Conservation (phyloP, 2,888 invertebrate species). For the Philonicus albiceps region DNA sequence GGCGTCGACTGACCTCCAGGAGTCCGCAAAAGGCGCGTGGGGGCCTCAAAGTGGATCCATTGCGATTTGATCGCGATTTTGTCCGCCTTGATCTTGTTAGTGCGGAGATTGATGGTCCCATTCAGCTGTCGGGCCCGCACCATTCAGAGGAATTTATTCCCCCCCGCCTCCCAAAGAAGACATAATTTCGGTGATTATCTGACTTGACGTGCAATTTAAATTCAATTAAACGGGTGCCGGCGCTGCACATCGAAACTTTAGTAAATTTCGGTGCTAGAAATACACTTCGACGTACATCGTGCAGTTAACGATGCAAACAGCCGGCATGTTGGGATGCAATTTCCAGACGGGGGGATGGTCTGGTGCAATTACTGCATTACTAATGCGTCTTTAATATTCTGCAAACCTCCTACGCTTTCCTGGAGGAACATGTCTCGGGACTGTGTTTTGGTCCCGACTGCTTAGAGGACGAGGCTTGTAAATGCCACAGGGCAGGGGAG, state of each 20-base stretch:
- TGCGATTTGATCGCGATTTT: not conserved
- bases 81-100: not conserved
- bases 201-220: not conserved
- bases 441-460: not conserved
- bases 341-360: not conserved
- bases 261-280: not conserved
- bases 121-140: not conserved
- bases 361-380: not conserved
- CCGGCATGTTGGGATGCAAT: not conserved
- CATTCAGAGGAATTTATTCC: not conserved
- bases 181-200: not conserved
- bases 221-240: not conserved
- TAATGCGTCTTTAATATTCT: not conserved
- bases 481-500: not conserved
- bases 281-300: not conserved
- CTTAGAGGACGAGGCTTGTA: not conserved
- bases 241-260: not conserved
- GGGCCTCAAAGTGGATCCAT: not conserved
- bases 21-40: not conserved
- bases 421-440: not conserved
- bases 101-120: not conserved
- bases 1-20: constrained; percentile 1
- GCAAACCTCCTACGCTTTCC: not conserved
- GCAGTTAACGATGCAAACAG: constrained; percentile 1
- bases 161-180: not conserved